phyloP scores from a whole-genome alignment of 2,797 vertebrate genomes.

The Dallia pectoralis region DNA sequence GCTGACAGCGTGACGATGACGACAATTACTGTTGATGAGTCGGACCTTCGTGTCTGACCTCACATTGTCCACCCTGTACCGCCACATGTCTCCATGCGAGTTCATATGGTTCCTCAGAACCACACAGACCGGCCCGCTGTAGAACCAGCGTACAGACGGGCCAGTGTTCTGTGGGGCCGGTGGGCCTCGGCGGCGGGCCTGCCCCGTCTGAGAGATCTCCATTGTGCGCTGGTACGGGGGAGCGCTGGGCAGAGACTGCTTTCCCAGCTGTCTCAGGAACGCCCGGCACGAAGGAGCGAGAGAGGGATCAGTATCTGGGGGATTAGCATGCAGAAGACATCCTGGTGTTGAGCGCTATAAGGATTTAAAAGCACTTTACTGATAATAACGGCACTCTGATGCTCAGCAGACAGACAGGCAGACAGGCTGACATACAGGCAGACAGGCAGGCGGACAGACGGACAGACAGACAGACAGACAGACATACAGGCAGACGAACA shows the following conservation, averaged over 20 bases:
- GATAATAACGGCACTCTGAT: conserved; percentile 74
- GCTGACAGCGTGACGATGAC: too few relatives aligned
- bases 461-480: conserved; percentile 23
- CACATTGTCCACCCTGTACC: not conserved
- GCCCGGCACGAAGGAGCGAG: conserved; percentile 70
- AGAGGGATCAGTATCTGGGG: conserved; percentile 68
- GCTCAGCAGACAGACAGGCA: conserved; percentile 38
- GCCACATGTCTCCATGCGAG: not conserved
- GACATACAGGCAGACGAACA: conserved; percentile 3
- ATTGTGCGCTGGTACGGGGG: conserved; percentile 39
- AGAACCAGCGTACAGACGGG: conserved; percentile 23
- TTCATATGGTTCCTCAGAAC: conserved; percentile 19
- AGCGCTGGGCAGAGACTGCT: conserved; percentile 64
- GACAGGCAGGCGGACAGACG: conserved; percentile 26
- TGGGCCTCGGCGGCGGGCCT: conserved; percentile 36
- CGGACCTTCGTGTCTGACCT: not conserved
- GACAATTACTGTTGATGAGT: not conserved
- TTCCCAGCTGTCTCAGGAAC: conserved; percentile 78
- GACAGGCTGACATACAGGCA: conserved; percentile 7
- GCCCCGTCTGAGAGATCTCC: conserved; percentile 28
- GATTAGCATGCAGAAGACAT: conserved; percentile 78
- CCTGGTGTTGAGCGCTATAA: conserved; percentile 66
- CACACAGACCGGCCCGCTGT: conserved; percentile 30
- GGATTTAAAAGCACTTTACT: conserved; percentile 80
- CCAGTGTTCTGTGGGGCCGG: conserved; percentile 1